Base-by-base conservation (phyloP, 1,140 invertebrate genomes). In the Chlorops oryzae region DNA sequence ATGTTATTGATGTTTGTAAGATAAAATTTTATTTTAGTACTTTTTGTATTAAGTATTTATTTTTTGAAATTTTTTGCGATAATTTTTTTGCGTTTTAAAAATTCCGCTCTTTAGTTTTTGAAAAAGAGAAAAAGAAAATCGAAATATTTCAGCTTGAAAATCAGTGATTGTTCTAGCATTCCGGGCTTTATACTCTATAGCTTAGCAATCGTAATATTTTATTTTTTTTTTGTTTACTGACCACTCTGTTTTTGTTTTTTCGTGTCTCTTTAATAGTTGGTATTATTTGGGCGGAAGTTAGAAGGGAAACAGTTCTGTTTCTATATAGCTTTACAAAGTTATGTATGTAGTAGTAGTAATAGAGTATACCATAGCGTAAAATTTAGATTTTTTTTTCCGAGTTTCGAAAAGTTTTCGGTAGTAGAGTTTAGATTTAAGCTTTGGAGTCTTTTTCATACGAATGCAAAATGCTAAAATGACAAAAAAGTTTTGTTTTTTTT, bases 101-200 rank as follows among this genome's bases (percentile, higher is more conserved):
- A 55, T 58, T 62, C 52, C 56, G 55, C 60, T 57, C 38, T 39
- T 27, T 54, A 34, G 15, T 34, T 35, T 28, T 39, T 37, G 42
- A 42, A 50, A 25, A 42, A 15, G 28, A 10, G 9, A 10, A 10
- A 32, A 10, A 32, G 9, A 9, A 32, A 32, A 32, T 32, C 25
- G 18, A 39, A 9, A 28, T 28, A 39, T 43, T 57, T 61, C 57
- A 57, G 63, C 59, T 62, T 62, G 59, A 63, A 59, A 55, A 57
- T 52, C 58, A 57, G 62, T 68, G 58, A 63, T 68, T 65, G 63
- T 65, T 65, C 63, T 66, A 66, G 63, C 63, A 66, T 58, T 62
- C 56, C 20, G 47, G 17, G 18, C 6, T 50, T 38, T 25, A 34
- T 42, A 57, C 44, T 59, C 57, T 39, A 13, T 39, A 39, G 7